Conservation (phyloP, 2,113 vertebrate genomes). For the Scomber japonicus region DNA sequence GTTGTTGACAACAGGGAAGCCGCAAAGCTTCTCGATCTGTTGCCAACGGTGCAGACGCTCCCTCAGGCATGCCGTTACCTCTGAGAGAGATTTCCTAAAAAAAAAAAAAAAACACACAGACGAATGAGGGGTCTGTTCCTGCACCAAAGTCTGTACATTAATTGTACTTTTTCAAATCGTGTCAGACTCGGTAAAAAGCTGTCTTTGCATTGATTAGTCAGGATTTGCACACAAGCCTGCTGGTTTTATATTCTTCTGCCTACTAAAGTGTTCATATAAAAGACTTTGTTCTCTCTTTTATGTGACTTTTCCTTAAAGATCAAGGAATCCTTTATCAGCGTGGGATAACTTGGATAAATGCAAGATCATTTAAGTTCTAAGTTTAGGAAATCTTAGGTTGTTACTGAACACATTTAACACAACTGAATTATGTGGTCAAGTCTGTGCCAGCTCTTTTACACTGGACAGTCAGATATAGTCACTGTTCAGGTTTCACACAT, state of each 20-base stretch:
- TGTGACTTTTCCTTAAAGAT: slow-evolving; percentile 4
- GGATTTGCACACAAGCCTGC: background rate
- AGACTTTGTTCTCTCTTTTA: background rate
- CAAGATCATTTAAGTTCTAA: no score
- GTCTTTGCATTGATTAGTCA: slow-evolving; percentile 12
- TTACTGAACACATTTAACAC: no score
- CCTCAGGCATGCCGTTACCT: slow-evolving; percentile 94
- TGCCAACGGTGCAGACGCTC: slow-evolving; percentile 99
- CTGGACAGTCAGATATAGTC: background rate
- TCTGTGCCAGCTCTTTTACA: background rate
- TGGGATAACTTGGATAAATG: no score
- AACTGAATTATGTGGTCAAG: no score
- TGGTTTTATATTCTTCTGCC: background rate
- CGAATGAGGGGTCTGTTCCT: background rate
- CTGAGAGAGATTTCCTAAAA: slow-evolving; percentile 93
- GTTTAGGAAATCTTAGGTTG: no score
- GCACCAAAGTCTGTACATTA: background rate
- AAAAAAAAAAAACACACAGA: background rate
- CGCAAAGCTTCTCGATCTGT: slow-evolving; percentile 98
- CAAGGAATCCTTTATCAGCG: background rate
- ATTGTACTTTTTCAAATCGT: background rate
- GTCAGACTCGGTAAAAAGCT: background rate
- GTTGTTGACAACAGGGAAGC: slow-evolving; percentile 96
- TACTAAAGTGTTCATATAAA: background rate
- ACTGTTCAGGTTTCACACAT: background rate